Base-by-base conservation (phyloP, 2,888 invertebrate species). In the Drosophila peninsularis region DNA sequence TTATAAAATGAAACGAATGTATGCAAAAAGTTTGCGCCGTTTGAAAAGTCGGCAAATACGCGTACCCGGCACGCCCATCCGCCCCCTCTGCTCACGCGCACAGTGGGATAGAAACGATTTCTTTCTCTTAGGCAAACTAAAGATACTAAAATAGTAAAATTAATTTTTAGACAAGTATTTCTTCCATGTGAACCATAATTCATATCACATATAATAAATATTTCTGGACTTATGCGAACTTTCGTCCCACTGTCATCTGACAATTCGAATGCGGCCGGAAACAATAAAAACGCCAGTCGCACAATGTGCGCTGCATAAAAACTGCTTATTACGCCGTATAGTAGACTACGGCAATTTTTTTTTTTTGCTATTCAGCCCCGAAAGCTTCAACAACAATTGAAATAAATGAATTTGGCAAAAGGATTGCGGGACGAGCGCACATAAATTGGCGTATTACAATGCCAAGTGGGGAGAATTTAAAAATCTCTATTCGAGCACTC, bases 381-480 rank as follows among this genome's bases (percentile, higher is more conserved):
- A 73, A 73, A 71, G 80, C 66, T 71, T 63, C 53, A 71, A 78
- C 69, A 86, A 88, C 84, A 85, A 85, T 85, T 89, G 84, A 89
- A 87, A 85, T 89, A 89, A 85, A 85, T 85, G 89, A 89, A 85
- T 89, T 85, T 78, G 80, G 54, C 66, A 30, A 77, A 83, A 83
- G 83, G 89, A 82, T 83, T 83, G 80, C 27, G 67, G 42, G 27
- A 41, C 57, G 66, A 62, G 74, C 47, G 64, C 71, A 71, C 74
- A 75, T 86, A 82, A 82, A 62, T 78, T 78, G 67, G 37, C 62
- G 62, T 78, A 75, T 75, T 66, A 62, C 78, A 66, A 67, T 64
- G 58, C n/a, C 19, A 45, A 36, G 37, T 41, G 49, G 52, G 39
- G 30, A 3, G 2, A 5, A 30, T 52, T 37, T 52, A 36, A 21